Percentiles rank a stretch among this genome's conserved stretches.
Conservation (phyloP, 2,888 invertebrate species). For the Herminia tarsipennalis region DNA sequence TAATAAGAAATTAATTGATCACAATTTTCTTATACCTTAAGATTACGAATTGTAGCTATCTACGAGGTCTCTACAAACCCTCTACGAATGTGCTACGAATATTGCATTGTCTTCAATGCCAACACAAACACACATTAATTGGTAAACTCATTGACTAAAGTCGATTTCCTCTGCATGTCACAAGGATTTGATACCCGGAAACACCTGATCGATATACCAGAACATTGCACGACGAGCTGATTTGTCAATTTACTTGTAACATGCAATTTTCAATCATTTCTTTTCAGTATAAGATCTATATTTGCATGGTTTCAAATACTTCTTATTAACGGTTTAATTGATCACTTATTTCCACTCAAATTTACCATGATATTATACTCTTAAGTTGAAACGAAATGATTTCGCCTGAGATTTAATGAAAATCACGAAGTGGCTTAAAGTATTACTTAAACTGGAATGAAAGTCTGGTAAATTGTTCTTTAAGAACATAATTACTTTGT, state of each 20-base stretch:
- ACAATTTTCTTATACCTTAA: too few species aligned
- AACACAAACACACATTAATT: too few species aligned
- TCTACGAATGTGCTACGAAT: too few species aligned
- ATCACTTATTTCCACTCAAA: constrained; percentile 1
- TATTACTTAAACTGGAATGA: not conserved
- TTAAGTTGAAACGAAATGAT: constrained; percentile 3
- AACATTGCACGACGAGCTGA: not conserved
- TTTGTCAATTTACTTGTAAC: not conserved
- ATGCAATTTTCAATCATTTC: not conserved
- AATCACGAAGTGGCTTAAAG: constrained; percentile 1
- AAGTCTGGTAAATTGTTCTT: not conserved
- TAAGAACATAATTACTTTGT: not conserved
- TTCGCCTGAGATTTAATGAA: constrained; percentile 4
- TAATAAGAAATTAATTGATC: too few species aligned
- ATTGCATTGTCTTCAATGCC: too few species aligned
- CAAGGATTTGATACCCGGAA: constrained; percentile 1
- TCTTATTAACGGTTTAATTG: not conserved
- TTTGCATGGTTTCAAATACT: not conserved
- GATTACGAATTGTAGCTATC: too few species aligned
- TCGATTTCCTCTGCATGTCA: not conserved
- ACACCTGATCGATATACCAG: constrained; percentile 4
- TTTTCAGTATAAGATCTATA: not conserved
- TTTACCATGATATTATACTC: constrained; percentile 7
- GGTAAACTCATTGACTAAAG: not conserved
- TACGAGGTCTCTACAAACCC: too few species aligned